These are phyloP conservation scores for Typhlichthys eigenmanni DNA, from an alignment of 2,797 vertebrate species.

Conservation along the genomic window DNA sequence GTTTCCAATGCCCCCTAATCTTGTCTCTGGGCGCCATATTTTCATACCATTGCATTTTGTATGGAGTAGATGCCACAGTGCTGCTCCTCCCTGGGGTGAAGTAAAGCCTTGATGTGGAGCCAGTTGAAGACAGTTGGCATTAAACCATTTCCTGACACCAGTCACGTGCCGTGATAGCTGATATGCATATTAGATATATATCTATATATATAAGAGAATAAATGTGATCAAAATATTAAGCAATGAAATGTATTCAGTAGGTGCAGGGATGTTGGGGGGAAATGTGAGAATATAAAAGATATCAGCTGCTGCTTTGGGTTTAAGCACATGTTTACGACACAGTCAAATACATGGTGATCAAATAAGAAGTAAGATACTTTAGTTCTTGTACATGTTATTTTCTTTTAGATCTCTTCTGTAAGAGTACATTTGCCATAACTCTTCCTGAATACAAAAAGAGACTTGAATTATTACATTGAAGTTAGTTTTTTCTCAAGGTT, in stretches of 20 bases:
- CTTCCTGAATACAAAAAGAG: no score
- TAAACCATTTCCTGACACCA: slow-evolving; percentile 7
- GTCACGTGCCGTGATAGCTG: not conserved
- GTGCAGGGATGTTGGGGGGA: no score
- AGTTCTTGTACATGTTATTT: no score
- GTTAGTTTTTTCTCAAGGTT: no score
- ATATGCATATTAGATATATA: no score
- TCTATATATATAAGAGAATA: slow-evolving; percentile 17
- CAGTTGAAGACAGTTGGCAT: slow-evolving; percentile 22
- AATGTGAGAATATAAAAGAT: no score
- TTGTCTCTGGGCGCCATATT: slow-evolving; percentile 5
- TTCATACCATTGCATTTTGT: slow-evolving; percentile 15
- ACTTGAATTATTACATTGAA: no score
- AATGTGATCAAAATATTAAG: slow-evolving; percentile 21
- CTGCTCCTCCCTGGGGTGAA: slow-evolving; percentile 12
- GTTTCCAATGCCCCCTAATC: slow-evolving; percentile 15
- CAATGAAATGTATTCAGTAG: not conserved
- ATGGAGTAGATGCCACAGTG: slow-evolving; percentile 12
- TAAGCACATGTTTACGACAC: no score
- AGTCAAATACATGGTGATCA: not conserved
- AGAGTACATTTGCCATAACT: no score
- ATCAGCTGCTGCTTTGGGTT: no score
- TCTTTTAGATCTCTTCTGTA: no score
- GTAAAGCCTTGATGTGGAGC: not conserved
- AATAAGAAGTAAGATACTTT: not conserved